A percentile compares a stretch with the other conserved stretches of the same genome.
Evolutionary conservation across 2,888 invertebrate species (phyloP).

Genomic region (Copidosoma aretas): DNA sequence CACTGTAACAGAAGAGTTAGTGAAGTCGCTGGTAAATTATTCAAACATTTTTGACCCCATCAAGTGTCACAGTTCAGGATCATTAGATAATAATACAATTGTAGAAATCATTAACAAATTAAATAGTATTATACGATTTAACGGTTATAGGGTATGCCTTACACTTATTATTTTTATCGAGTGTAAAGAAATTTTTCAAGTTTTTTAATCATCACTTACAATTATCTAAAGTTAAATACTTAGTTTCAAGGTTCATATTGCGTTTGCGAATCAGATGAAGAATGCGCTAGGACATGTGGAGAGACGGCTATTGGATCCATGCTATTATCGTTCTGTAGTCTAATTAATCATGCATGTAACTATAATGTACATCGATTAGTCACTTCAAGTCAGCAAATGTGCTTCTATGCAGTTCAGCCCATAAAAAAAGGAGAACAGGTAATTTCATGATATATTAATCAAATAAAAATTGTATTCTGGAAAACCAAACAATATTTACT

Average conservation of each 20-base stretch:
- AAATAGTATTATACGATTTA: no score
- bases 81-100: neutral
- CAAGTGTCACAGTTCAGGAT: neutral
- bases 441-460: neutral
- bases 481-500: no score
- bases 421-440: conserved; percentile 21
- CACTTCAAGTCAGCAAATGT: conserved; percentile 4
- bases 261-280: neutral
- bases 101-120: neutral
- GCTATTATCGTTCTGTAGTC: neutral
- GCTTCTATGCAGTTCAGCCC: conserved; percentile 5
- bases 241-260: neutral
- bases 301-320: neutral
- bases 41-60: neutral
- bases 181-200: neutral
- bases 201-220: neutral
- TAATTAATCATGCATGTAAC: conserved; percentile 9
- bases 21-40: neutral
- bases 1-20: neutral
- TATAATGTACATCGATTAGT: conserved; percentile 33
- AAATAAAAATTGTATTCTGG: neutral
- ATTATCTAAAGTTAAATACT: no score
- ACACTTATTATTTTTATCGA: neutral
- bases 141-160: no score
- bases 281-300: neutral